These are phyloP conservation scores for Lymantria monacha DNA, from an alignment of 2,888 invertebrate species.

Conservation along the genomic window DNA sequence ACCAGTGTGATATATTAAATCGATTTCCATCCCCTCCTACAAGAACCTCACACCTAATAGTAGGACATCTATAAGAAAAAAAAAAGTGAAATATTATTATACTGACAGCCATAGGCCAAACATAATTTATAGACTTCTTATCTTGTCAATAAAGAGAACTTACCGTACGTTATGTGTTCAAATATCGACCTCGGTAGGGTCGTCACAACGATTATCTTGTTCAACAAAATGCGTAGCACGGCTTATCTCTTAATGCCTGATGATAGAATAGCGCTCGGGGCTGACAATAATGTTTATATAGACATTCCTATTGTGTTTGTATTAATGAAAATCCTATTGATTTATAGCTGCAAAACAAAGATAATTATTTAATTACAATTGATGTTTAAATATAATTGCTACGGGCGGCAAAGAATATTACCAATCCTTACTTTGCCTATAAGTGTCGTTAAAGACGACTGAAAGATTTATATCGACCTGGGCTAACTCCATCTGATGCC, in stretches of 20 bases:
- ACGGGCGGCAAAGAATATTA: too few species aligned
- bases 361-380: not conserved
- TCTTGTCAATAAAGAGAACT: conserved; percentile 1
- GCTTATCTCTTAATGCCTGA: conserved; percentile 48
- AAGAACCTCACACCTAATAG: too few species aligned
- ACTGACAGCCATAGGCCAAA: not conserved
- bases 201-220: conserved; percentile 39
- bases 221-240: conserved; percentile 30
- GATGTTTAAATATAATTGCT: not conserved
- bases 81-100: too few species aligned
- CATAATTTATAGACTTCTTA: not conserved
- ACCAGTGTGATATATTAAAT: too few species aligned
- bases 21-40: too few species aligned
- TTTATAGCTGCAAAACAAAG: conserved; percentile 12
- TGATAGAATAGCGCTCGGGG: conserved; percentile 39
- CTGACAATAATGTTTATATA: conserved; percentile 34
- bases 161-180: conserved; percentile 1
- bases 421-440: too few species aligned
- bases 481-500: too few species aligned
- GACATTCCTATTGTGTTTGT: conserved; percentile 21
- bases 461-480: too few species aligned
- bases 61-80: too few species aligned
- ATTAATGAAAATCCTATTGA: conserved; percentile 25
- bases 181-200: conserved; percentile 19
- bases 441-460: too few species aligned